phyloP scores from a whole-genome alignment of 1,140 invertebrate genomes.

The Drosophila nigrodunni region DNA sequence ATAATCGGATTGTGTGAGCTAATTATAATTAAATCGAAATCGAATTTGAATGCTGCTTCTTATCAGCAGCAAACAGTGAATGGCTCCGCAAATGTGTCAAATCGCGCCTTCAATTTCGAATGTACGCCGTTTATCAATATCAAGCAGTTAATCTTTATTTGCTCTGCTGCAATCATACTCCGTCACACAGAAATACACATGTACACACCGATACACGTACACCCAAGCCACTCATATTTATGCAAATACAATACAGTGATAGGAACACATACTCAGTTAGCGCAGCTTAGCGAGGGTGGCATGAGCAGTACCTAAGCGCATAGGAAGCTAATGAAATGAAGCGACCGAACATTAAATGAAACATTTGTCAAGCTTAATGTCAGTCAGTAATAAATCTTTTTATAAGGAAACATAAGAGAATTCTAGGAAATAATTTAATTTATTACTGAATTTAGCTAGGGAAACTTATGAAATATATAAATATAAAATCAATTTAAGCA shows the following conservation, averaged over 20 bases:
- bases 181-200: not conserved
- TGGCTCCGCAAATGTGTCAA: slow-evolving; percentile 21
- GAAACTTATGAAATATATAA: too few species aligned
- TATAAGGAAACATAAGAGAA: too few species aligned
- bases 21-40: slow-evolving; percentile 38
- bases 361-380: not conserved
- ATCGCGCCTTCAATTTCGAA: slow-evolving; percentile 37
- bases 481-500: too few species aligned
- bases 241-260: not conserved
- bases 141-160: slow-evolving; percentile 42
- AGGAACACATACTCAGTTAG: not conserved
- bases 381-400: not conserved
- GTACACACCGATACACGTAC: not conserved
- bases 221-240: slow-evolving; percentile 10
- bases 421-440: too few species aligned
- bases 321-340: not conserved
- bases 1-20: slow-evolving; percentile 21
- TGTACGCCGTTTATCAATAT: slow-evolving; percentile 45
- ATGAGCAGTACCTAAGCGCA: not conserved
- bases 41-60: slow-evolving; percentile 1
- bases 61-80: slow-evolving; percentile 26
- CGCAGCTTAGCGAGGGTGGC: slow-evolving; percentile 12
- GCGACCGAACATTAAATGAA: not conserved
- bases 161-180: slow-evolving; percentile 6
- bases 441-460: too few species aligned